Evolutionary conservation across 2,113 vertebrate species (phyloP).

Genomic region (Arenaria interpres): DNA sequence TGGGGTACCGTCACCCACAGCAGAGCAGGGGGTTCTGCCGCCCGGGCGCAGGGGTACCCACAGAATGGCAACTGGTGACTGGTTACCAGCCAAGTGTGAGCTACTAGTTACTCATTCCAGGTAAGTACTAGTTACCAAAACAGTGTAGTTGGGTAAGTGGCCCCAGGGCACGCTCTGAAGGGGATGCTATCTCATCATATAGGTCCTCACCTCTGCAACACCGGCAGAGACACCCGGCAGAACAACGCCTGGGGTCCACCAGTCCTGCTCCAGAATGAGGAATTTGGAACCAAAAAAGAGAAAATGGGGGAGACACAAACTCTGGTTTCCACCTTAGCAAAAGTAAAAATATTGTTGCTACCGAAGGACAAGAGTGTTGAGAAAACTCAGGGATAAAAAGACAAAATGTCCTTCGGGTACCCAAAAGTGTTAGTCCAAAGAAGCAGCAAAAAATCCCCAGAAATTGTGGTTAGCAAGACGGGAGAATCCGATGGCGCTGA

Average conservation of each 20-base stretch:
- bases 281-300: background rate
- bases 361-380: background rate
- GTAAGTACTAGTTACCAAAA: background rate
- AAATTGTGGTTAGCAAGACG: rapidly evolving
- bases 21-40: background rate
- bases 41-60: background rate
- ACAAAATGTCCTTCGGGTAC: too few species aligned
- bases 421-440: background rate
- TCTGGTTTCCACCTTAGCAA: background rate
- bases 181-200: rapidly evolving
- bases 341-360: background rate
- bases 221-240: background rate
- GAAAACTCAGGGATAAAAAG: background rate
- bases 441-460: background rate
- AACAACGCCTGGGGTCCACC: rapidly evolving
- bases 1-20: background rate
- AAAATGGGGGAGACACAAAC: background rate
- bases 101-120: background rate
- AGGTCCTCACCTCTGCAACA: rapidly evolving
- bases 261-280: background rate
- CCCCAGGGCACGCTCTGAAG: background rate
- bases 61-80: background rate
- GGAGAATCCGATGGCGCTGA: rapidly evolving
- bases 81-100: background rate
- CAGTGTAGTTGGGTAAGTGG: rapidly evolving